Evolutionary conservation across 2,888 invertebrate genomes (phyloP).

Genomic region (Pyrrhosoma nymphula): DNA sequence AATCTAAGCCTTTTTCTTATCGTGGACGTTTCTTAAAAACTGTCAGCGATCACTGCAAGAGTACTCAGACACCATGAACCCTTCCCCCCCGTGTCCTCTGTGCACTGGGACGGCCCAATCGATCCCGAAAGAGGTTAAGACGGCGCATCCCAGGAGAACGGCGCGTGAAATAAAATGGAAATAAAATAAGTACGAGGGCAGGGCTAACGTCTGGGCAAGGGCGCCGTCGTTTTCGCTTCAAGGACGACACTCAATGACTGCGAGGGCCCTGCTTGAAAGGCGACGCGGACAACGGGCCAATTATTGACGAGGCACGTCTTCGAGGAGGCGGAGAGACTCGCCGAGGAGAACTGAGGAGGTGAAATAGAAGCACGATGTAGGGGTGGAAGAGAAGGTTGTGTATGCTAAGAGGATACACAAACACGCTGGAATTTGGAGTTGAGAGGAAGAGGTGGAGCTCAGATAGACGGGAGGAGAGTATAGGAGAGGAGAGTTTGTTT

Average conservation of each 20-base stretch:
- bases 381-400: too few relatives aligned
- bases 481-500: not conserved
- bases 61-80: not conserved
- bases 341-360: too few relatives aligned
- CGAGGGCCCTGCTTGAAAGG: not conserved
- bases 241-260: too few relatives aligned
- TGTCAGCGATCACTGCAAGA: too few relatives aligned
- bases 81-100: not conserved
- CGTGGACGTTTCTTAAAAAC: too few relatives aligned
- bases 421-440: not conserved
- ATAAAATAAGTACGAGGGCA: not conserved
- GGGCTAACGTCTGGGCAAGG: not conserved
- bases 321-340: not conserved
- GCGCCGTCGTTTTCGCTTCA: not conserved
- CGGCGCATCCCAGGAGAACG: not conserved
- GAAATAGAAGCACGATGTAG: too few relatives aligned
- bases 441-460: not conserved
- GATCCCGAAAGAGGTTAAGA: not conserved
- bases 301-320: not conserved
- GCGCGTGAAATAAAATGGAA: not conserved
- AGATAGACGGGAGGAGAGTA: not conserved
- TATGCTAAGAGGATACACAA: too few relatives aligned
- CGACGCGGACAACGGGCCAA: not conserved
- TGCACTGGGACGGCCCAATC: slow-evolving; percentile 10
- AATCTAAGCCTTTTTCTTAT: too few relatives aligned